Conservation (phyloP, 2,797 vertebrate genomes). For the Lemur catta region DNA sequence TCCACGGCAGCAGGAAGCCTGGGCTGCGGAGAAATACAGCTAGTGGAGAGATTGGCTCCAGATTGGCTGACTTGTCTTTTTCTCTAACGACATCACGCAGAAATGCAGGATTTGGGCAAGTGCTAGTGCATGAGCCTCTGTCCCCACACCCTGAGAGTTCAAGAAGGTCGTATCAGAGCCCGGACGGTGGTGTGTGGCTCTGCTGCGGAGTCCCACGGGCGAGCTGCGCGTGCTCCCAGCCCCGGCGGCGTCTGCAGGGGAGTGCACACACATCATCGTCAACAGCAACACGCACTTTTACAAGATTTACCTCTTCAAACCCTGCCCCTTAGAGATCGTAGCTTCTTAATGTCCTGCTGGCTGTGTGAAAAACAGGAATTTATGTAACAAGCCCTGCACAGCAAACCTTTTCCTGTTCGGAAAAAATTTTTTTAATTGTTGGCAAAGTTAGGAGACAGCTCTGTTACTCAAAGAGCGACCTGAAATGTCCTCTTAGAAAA, state of each 20-base stretch:
- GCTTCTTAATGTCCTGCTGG: constrained; percentile 83
- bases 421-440: constrained; percentile 83
- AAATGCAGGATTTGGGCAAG: background rate
- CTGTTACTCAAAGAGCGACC: constrained; percentile 85
- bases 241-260: constrained; percentile 69
- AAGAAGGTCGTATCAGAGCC: background rate
- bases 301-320: constrained; percentile 79
- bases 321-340: constrained; percentile 80
- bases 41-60: background rate
- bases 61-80: background rate
- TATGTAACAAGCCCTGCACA: constrained; percentile 85
- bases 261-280: constrained; percentile 79
- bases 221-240: constrained; percentile 68
- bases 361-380: constrained; percentile 89
- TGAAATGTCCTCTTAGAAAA: constrained; percentile 86
- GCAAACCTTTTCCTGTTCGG: constrained; percentile 88
- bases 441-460: constrained; percentile 83
- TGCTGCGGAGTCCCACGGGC: constrained; percentile 49
- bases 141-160: background rate
- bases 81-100: background rate
- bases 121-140: fast-evolving
- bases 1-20: background rate
- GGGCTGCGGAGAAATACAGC: background rate
- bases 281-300: constrained; percentile 77
- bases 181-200: fast-evolving